phyloP scores from a whole-genome alignment of 2,797 vertebrate genomes.

The Falco columbarius region DNA sequence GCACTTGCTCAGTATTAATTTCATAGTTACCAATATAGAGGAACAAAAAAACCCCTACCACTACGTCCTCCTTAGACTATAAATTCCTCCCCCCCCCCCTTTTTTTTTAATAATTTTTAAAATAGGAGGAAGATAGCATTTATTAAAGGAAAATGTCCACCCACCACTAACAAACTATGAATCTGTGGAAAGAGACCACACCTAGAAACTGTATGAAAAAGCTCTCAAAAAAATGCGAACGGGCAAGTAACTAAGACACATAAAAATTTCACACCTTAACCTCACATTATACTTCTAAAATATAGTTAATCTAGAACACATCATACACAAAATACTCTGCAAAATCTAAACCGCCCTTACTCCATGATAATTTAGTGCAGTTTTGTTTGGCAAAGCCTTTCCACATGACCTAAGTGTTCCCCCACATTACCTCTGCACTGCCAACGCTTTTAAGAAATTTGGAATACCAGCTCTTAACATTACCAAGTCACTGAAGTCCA shows the following conservation, averaged over 20 bases:
- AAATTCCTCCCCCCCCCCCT: neutral
- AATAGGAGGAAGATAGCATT: neutral
- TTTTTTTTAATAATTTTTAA: neutral
- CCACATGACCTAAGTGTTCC: neutral
- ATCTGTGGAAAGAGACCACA: neutral
- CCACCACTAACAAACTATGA: neutral
- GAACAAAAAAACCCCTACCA: neutral
- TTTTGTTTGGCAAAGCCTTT: neutral
- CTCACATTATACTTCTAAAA: neutral
- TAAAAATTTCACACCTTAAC: neutral
- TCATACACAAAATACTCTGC: neutral
- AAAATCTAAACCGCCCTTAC: neutral
- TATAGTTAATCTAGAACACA: neutral
- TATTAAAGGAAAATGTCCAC: neutral
- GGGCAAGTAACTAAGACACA: neutral
- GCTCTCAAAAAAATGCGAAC: neutral
- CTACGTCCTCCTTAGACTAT: neutral
- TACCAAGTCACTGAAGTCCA: neutral
- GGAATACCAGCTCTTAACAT: neutral
- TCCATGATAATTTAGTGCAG: neutral
- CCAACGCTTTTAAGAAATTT: neutral
- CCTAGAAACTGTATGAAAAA: neutral
- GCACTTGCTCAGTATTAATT: neutral
- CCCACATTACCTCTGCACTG: neutral
- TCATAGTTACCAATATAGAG: neutral